These are phyloP conservation scores for Cryptotermes secundus DNA, from an alignment of 1,140 invertebrate species.

Conservation along the genomic window DNA sequence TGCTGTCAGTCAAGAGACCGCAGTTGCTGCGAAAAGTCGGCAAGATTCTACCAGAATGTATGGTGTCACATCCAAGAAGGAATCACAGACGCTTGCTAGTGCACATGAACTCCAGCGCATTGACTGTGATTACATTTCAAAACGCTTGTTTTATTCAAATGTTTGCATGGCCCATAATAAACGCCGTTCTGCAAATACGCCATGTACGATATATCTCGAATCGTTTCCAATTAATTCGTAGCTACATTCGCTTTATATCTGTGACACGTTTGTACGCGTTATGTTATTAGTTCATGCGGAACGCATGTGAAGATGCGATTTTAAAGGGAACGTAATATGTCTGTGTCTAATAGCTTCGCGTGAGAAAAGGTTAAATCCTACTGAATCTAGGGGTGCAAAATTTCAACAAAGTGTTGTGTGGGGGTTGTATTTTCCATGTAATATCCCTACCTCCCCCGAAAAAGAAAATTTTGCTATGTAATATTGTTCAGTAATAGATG, in stretches of 20 bases:
- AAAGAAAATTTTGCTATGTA: not conserved
- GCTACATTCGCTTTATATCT: not conserved
- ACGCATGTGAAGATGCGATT: not conserved
- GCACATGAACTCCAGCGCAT: not conserved
- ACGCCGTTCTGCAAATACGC: not conserved
- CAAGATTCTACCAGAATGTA: too few relatives aligned
- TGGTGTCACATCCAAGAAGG: too few relatives aligned
- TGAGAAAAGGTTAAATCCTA: not conserved
- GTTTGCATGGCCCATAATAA: not conserved
- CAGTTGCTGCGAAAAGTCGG: too few relatives aligned
- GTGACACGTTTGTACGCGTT: not conserved
- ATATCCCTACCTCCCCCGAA: too few relatives aligned
- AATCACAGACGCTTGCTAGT: not conserved
- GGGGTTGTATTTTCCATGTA: not conserved
- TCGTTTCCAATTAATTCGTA: not conserved
- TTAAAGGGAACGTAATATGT: not conserved
- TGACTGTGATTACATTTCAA: not conserved
- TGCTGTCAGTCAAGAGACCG: too few relatives aligned
- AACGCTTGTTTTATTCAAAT: conserved; percentile 4
- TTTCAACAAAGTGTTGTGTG: not conserved
- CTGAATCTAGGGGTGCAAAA: not conserved
- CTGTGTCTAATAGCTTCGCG: not conserved
- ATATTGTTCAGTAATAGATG: not conserved
- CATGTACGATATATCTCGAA: not conserved
- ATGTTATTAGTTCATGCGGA: not conserved